phyloP scores from a whole-genome alignment of 2,888 invertebrate species.

The Idaea straminata region DNA sequence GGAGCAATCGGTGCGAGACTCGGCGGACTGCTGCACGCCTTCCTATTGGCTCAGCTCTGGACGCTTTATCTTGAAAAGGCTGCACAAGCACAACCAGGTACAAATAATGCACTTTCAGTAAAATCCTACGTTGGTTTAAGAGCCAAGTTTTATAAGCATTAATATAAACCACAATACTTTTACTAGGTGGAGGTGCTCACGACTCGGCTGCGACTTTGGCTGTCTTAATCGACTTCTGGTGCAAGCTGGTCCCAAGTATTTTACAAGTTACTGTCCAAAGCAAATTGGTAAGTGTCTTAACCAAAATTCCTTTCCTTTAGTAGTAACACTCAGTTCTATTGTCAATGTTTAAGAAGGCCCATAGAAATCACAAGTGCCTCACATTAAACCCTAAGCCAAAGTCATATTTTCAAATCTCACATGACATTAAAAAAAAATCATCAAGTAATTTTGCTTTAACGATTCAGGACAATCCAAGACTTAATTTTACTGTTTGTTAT shows the following conservation, averaged over 20 bases:
- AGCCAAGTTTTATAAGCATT: too few relatives aligned
- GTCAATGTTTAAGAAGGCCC: too few relatives aligned
- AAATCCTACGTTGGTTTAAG: too few relatives aligned
- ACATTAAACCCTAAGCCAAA: too few relatives aligned
- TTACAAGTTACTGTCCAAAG: conserved; percentile 89
- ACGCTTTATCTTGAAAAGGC: conserved; percentile 96
- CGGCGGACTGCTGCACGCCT: conserved; percentile 98
- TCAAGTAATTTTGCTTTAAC: too few relatives aligned
- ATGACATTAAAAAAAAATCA: too few relatives aligned
- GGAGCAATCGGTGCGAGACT: conserved; percentile 94
- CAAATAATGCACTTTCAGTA: too few relatives aligned
- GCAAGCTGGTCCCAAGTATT: conserved; percentile 97
- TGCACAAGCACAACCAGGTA: not conserved
- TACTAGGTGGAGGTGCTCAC: conserved; percentile 82
- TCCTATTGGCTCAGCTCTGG: conserved; percentile 99
- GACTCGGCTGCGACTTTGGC: conserved; percentile 83
- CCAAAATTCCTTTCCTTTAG: not conserved
- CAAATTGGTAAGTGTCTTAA: conserved; percentile 86
- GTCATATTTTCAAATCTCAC: too few relatives aligned
- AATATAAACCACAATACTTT: too few relatives aligned
- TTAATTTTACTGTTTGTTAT: conserved; percentile 1
- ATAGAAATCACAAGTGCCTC: too few relatives aligned
- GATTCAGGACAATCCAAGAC: too few relatives aligned
- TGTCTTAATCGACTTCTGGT: conserved; percentile 98
- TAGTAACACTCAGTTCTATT: conserved; percentile 10